Percentiles rank a stretch among this genome's conserved stretches.
These are phyloP conservation scores for Leptopilina clavipes DNA, from an alignment of 1,140 invertebrate species.

Conservation along the genomic window DNA sequence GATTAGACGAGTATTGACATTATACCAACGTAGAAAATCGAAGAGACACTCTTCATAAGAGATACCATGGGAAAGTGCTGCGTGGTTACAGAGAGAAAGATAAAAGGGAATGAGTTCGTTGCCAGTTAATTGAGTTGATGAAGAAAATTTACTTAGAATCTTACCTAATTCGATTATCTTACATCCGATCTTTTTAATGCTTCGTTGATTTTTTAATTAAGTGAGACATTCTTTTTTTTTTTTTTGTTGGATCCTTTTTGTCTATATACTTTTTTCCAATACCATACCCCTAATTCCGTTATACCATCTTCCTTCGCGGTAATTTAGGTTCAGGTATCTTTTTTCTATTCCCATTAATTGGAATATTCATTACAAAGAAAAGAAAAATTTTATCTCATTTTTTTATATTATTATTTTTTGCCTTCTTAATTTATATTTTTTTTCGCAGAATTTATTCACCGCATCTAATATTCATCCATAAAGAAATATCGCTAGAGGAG, in stretches of 20 bases:
- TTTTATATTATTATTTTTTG: no score
- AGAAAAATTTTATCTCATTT: no score
- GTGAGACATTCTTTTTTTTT: background rate
- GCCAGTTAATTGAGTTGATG: slow-evolving; percentile 42
- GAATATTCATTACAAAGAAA: background rate
- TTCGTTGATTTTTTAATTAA: slow-evolving; percentile 13
- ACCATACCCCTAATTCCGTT: background rate
- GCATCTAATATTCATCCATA: no score
- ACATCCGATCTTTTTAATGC: slow-evolving; percentile 31
- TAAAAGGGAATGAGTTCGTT: slow-evolving; percentile 29
- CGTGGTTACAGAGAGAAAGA: slow-evolving; percentile 35
- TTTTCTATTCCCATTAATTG: background rate
- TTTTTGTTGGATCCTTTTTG: background rate
- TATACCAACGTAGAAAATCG: slow-evolving; percentile 13
- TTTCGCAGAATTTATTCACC: no score
- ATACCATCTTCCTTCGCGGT: background rate
- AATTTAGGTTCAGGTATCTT: background rate
- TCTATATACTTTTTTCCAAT: background rate
- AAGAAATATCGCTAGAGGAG: no score
- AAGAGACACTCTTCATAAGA: slow-evolving; percentile 30
- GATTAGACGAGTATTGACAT: slow-evolving; percentile 34
- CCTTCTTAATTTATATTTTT: no score
- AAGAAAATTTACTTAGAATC: slow-evolving; percentile 44
- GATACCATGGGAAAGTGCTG: slow-evolving; percentile 6
- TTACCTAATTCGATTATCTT: slow-evolving; percentile 40